Evolutionary conservation across 2,797 vertebrate species (phyloP).

Genomic region (Mus caroli): DNA sequence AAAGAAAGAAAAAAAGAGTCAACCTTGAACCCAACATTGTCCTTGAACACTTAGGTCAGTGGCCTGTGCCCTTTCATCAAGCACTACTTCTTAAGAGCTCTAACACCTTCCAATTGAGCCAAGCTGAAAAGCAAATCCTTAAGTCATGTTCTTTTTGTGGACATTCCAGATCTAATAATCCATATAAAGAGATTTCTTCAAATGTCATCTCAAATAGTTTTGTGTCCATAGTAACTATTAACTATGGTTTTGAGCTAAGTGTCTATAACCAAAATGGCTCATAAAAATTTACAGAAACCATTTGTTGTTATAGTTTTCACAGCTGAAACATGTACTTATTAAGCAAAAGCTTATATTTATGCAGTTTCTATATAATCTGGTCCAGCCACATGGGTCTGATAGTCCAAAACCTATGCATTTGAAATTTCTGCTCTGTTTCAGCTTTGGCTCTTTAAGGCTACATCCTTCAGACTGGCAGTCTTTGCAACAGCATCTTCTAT

Average conservation of each 20-base stretch:
- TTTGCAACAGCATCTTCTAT: background rate
- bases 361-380: conserved; percentile 14
- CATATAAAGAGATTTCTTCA: background rate
- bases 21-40: background rate
- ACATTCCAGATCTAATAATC: background rate
- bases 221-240: background rate
- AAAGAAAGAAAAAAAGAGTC: background rate
- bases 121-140: background rate
- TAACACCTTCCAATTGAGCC: background rate
- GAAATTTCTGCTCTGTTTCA: background rate
- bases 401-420: background rate
- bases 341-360: background rate
- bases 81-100: background rate
- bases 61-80: background rate
- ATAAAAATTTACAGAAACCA: background rate
- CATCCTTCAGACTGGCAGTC: background rate
- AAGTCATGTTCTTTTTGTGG: background rate
- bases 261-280: conserved; percentile 24
- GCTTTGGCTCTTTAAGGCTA: background rate
- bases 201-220: background rate
- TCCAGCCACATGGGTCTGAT: background rate
- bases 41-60: background rate
- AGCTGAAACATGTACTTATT: background rate
- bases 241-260: background rate
- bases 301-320: conserved; percentile 29